Evolutionary conservation across 1,140 invertebrate species (phyloP), one percentile per base, ranked within the genome.

Genomic region (Whitmania pigra): DNA sequence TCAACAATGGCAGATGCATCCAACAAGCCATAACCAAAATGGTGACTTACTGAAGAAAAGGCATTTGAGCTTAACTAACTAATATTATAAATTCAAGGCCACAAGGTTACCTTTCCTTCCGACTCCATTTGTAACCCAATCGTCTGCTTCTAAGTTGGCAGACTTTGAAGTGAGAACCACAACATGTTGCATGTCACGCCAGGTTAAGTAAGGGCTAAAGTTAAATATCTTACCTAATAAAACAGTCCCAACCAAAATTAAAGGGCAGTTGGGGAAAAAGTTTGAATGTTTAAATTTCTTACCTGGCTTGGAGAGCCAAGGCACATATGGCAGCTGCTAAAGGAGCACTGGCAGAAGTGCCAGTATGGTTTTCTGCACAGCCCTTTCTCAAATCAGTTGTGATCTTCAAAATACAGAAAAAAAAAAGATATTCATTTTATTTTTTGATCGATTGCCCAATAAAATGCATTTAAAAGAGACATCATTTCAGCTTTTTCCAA

Each of bases 321-420:
- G 94, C 95, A 82, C 95, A 98, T n/a, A 98, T 94, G 54, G 94
- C 94, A 54, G 94, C 94, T n/a, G 94, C 94, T 84, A 99, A 94
- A 0, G 96, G 96, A 27, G 96, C 96, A 0, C 95, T 95, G 2
- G 96, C 96, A 13, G 94, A 97, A 3, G 96, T 99, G 63, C 96
- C 96, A 20, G 94, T 97, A 83, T 99, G 96, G 22, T 31, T 31
- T 53, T 94, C 95, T 0, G 97, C 99, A 79, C 96, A 99, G 84
- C 97, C 93, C 20, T 94, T 95, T 84, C 99, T 99, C 72, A 99
- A 85, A 85, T 99, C 97, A 0, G 96, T 99, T 3, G 97, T 99
- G 3, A 96, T 94, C 89, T 91, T 78, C 13, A 63, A 63, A 31
- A 63, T 6, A 63, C 22, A 31, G 22, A 63, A 63, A 17, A 63